A percentile compares a stretch with the other conserved stretches of the same genome.
These are phyloP conservation scores for Cephalopholis sonnerati DNA, from an alignment of 2,113 vertebrate species.

Conservation along the genomic window DNA sequence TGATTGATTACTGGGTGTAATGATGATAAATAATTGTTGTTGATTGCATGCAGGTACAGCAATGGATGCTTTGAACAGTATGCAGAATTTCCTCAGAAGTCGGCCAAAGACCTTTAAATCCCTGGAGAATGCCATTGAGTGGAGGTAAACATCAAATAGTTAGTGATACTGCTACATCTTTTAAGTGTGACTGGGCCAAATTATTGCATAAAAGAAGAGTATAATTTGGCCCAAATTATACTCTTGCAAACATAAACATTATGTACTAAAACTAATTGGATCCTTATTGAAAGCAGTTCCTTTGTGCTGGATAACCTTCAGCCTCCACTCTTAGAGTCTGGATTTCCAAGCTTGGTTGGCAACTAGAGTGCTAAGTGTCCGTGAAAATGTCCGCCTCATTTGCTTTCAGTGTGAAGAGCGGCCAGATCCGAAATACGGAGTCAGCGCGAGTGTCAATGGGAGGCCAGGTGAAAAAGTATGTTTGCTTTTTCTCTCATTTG, in stretches of 20 bases:
- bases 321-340: too few relatives aligned
- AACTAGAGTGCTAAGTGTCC: background rate
- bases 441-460: conserved; percentile 98
- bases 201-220: too few relatives aligned
- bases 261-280: background rate
- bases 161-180: background rate
- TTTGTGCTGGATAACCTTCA: background rate
- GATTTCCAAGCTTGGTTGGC: background rate
- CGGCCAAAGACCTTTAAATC: conserved; percentile 98
- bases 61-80: conserved; percentile 99
- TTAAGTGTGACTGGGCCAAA: background rate
- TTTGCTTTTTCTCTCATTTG: conserved; percentile 46
- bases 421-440: conserved; percentile 96
- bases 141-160: conserved; percentile 87
- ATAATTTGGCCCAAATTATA: background rate
- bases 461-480: conserved; percentile 97
- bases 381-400: background rate
- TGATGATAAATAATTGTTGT: background rate
- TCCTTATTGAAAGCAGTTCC: background rate
- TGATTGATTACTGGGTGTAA: background rate
- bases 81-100: conserved; percentile 99
- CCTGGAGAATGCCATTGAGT: conserved; percentile 97
- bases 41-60: conserved; percentile 89
- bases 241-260: background rate
- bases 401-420: conserved; percentile 93